Percentiles rank a stretch among this genome's conserved stretches.
phyloP scores from a whole-genome alignment of 1,140 invertebrate genomes.

The Drosophila gunungcola region DNA sequence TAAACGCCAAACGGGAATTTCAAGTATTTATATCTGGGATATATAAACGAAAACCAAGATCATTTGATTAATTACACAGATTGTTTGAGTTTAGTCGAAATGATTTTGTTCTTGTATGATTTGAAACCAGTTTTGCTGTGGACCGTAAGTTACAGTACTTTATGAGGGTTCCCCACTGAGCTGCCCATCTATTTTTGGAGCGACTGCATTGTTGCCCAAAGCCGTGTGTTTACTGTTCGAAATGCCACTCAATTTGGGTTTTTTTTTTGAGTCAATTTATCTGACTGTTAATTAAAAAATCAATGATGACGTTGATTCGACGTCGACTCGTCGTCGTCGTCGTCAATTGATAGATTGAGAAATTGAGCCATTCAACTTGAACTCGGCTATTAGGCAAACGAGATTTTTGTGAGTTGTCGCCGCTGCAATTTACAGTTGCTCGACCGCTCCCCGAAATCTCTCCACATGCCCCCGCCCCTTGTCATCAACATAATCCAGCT shows the following conservation, averaged over 20 bases:
- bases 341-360: conserved; percentile 63
- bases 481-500: conserved; percentile 14
- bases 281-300: conserved; percentile 44
- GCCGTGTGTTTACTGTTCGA: conserved; percentile 21
- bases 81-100: conserved; percentile 15
- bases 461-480: not conserved
- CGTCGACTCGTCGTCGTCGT: conserved; percentile 18
- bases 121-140: conserved; percentile 33
- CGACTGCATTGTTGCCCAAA: conserved; percentile 25
- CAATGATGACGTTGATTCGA: conserved; percentile 44
- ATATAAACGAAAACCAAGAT: conserved; percentile 16
- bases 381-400: conserved; percentile 81
- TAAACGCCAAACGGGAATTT: conserved; percentile 19
- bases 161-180: conserved; percentile 34
- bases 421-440: conserved; percentile 70
- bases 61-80: conserved; percentile 36
- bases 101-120: conserved; percentile 8
- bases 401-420: conserved; percentile 64
- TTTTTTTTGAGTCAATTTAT: conserved; percentile 39
- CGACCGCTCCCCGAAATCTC: conserved; percentile 41
- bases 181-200: conserved; percentile 33
- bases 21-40: conserved; percentile 18
- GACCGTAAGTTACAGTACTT: conserved; percentile 55
- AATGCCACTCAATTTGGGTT: conserved; percentile 16
- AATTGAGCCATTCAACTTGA: conserved; percentile 81